phyloP scores from a whole-genome alignment of 2,888 invertebrate genomes.

The Eilema depressum region DNA sequence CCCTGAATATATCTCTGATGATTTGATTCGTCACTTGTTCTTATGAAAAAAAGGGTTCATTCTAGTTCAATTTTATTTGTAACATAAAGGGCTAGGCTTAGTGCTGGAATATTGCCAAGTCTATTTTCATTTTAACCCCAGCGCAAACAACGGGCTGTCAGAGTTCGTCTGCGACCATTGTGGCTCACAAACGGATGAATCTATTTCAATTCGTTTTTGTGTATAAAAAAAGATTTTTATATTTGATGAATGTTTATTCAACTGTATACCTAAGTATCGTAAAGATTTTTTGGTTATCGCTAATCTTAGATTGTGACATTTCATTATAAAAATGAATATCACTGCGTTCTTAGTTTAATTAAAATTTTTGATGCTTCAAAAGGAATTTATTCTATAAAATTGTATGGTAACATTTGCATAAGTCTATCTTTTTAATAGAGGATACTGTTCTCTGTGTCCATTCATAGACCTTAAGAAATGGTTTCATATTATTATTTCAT shows the following conservation, averaged over 20 bases:
- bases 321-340: background rate
- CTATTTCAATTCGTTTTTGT: background rate
- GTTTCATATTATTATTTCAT: background rate
- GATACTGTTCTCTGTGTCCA: background rate
- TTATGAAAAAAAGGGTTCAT: background rate
- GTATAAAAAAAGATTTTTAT: background rate
- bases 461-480: background rate
- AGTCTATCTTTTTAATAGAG: background rate
- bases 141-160: background rate
- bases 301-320: background rate
- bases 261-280: background rate
- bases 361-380: too few species aligned
- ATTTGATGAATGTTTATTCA: background rate
- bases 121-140: conserved; percentile 3
- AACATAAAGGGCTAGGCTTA: background rate
- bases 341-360: background rate
- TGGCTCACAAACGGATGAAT: background rate
- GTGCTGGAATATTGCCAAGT: conserved; percentile 5
- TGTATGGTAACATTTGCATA: background rate
- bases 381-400: too few species aligned
- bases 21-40: background rate
- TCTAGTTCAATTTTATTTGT: background rate
- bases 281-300: background rate
- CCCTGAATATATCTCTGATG: background rate
- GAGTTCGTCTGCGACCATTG: background rate